These are phyloP conservation scores for Tuberolachnus salignus DNA, from an alignment of 2,888 invertebrate species.

Conservation along the genomic window DNA sequence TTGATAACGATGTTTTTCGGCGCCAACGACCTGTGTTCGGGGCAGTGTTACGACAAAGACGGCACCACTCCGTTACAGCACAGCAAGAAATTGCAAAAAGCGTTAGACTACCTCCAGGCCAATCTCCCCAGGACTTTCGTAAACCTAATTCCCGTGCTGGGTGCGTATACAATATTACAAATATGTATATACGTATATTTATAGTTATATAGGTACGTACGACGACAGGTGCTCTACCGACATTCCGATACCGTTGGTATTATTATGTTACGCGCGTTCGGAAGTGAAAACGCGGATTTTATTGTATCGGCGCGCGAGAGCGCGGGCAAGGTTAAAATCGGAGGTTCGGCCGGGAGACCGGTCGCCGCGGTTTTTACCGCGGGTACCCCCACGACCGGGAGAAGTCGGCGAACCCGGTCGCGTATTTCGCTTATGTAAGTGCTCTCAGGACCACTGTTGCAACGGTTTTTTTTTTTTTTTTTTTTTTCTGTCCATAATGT, in stretches of 20 bases:
- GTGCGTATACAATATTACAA: no score
- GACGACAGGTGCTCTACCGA: conserved; percentile 60
- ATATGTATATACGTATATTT: conserved; percentile 40
- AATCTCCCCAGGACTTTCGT: conserved; percentile 74
- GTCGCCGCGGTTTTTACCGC: not conserved
- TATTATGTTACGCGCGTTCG: not conserved
- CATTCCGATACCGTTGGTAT: no score
- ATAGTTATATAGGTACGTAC: no score
- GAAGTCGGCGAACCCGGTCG: not conserved
- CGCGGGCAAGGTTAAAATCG: not conserved
- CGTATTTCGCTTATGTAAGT: not conserved
- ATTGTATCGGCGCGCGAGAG: not conserved
- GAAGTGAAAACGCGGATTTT: conserved; percentile 22
- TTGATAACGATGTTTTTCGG: conserved; percentile 76
- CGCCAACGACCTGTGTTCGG: conserved; percentile 77
- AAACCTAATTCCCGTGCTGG: conserved; percentile 74
- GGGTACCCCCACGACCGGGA: not conserved
- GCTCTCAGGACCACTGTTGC: not conserved
- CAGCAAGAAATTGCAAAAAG: conserved; percentile 69
- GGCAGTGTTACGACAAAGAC: conserved; percentile 69
- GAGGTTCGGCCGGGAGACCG: not conserved
- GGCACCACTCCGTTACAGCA: conserved; percentile 70
- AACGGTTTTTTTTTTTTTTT: not conserved
- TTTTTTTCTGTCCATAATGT: not conserved
- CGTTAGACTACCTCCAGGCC: conserved; percentile 72